A percentile compares a stretch with the other conserved stretches of the same genome.
Conservation (phyloP, 64 coral and sea anemone genomes). For the Montipora efflorescens region DNA sequence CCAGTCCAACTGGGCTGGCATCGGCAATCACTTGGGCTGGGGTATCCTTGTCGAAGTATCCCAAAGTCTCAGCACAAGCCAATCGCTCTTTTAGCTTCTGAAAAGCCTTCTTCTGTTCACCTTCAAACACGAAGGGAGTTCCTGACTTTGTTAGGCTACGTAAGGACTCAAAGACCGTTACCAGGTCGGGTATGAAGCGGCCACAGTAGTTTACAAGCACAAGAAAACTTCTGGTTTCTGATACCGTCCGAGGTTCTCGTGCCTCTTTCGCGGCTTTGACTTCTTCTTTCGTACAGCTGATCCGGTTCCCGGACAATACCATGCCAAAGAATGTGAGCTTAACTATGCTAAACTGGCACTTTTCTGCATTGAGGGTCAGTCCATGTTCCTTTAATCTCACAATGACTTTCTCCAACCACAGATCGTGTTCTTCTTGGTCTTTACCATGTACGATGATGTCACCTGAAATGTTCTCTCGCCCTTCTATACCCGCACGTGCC, state of each 20-base stretch:
- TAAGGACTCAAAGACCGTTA: conserved; percentile 14
- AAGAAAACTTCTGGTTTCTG: conserved; percentile 30
- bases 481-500: too few relatives aligned
- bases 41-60: conserved; percentile 13
- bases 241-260: not conserved
- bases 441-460: not conserved
- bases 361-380: not conserved
- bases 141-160: conserved; percentile 16
- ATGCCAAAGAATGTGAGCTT: not conserved
- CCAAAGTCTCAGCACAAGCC: not conserved
- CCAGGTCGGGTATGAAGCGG: conserved; percentile 42
- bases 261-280: conserved; percentile 1
- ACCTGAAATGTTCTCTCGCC: not conserved
- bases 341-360: not conserved
- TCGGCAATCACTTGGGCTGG: conserved; percentile 4
- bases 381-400: not conserved
- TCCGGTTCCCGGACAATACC: not conserved
- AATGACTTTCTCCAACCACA: not conserved
- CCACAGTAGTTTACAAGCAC: conserved; percentile 43
- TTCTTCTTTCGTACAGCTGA: conserved; percentile 20
- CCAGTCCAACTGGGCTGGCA: conserved; percentile 29
- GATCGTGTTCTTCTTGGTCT: not conserved
- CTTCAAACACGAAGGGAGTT: conserved; percentile 5
- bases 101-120: not conserved
- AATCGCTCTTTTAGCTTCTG: not conserved